Base-by-base conservation (phyloP, 2,888 invertebrate genomes). In the Margaritifera margaritifera region DNA sequence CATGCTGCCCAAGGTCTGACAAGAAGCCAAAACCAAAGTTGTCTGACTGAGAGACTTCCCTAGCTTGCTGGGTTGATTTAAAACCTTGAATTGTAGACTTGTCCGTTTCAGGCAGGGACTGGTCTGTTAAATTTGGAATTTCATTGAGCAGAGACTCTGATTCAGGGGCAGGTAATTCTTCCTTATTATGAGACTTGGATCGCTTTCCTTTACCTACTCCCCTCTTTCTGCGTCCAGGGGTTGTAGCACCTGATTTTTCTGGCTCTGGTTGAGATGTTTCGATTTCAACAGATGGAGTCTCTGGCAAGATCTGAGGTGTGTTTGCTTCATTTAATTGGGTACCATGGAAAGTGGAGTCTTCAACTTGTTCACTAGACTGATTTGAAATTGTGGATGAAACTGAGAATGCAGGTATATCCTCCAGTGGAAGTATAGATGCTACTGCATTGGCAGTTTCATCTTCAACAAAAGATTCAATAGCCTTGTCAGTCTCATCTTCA, bases 401-500 rank as follows among this genome's bases (percentile, higher is more conserved):
- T 3, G 71, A 59, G 42, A 64, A 74, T 20, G 65, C 53, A 54
- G 72, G 64, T 42, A 74, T 74, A 6, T 68, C 76, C 68, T 72
- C 64, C 15, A 71, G 61, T 52, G 63, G 65, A 25, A 78, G 62
- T 42, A 71, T 75, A 20, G 77, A 72, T 63, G 79, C 77, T 19
- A 78, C 77, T 53, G 78, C 73, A 18, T 71, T 71, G 8, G 75
- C 77, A 62, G 75, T 71, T 63, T 80, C 80, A 65, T 76, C 75
- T 50, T 62, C 66, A n/a, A 74, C 73, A 59, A 77, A 67, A 42
- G 77, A 68, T 53, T 74, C 74, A n/a, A 72, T 69, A 57, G 77
- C 77, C 51, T 75, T 75, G 50, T 77, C 76, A 20, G 74, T 77
- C 60, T 77, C 77, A 72, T 77, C 78, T 25, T 81, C 78, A 50